Base-by-base conservation (phyloP, 2,797 vertebrate species). In the Myiotriccus ornatus region DNA sequence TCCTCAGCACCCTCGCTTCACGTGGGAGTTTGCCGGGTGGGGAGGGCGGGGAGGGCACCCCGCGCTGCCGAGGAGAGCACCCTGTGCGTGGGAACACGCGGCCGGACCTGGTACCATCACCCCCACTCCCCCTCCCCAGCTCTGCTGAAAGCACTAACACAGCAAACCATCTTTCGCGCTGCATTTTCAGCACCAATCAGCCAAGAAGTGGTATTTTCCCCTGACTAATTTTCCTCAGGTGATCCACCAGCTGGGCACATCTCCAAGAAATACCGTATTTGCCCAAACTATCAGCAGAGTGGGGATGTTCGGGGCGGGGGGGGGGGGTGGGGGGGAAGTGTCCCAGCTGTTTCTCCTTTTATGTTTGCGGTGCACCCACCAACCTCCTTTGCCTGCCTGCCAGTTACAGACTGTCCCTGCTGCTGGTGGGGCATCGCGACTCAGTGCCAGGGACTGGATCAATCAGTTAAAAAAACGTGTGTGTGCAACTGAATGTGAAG, bases 351-450 rank as follows among this genome's bases (percentile, higher is more conserved):
- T 82, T 75, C 35, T 81, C 34, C 70, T 69, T 55, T 17, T 65
- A 22, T 9, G 8, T 32, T 32, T 9, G 6, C 1, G 0, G 11
- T 30, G 47, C n/a, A 41, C 27, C 17, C 25, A 14, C 27, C 57
- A 49, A 14, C 34, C 30, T 34, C 30, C n/a, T 30, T 41, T 12
- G 11, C 60, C 50, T 5, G 2, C 37, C n/a, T 78, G 52, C 50
- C 19, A 1, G 5, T 71, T 68, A 14, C 0, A n/a, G 57, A 4
- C 46, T 13, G n/a, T 41, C 50, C 56, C 44, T 1, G 5, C 39
- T 41, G 56, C 59, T 41, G 35, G 5, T 0, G 2, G 52, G 32
- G 35, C 9, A 11, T 20, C 1, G 0, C 4, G 1, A 2, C 49
- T 60, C 53, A 3, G n/a, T 1, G 2, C 32, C 25, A 2, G 37